These are phyloP conservation scores for Acanthosepion lycidas DNA, from an alignment of 2,888 invertebrate genomes.

Conservation along the genomic window DNA sequence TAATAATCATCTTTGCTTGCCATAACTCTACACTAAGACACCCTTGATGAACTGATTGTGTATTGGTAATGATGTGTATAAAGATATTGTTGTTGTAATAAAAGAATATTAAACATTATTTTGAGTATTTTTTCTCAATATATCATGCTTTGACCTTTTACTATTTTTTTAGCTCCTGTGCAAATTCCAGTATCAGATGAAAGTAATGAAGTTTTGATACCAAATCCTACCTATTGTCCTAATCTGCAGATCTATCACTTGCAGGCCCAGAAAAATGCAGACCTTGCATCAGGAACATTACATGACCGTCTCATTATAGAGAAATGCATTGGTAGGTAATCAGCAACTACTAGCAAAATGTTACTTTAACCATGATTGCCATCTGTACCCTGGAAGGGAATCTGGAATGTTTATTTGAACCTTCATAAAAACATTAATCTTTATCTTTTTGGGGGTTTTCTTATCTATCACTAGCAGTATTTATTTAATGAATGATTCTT, in stretches of 20 bases:
- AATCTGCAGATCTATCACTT: neutral
- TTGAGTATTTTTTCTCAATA: neutral
- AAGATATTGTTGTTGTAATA: too few relatives aligned
- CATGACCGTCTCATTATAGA: neutral
- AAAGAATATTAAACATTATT: neutral
- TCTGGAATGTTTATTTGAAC: too few relatives aligned
- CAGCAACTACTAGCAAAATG: neutral
- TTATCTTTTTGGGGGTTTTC: too few relatives aligned
- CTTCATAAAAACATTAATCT: too few relatives aligned
- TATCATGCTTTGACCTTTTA: neutral
- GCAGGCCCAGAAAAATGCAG: neutral
- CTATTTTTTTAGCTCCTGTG: neutral
- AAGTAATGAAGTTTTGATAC: slow-evolving; percentile 35
- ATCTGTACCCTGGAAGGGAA: too few relatives aligned
- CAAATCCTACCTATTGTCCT: neutral
- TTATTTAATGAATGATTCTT: too few relatives aligned
- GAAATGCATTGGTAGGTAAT: neutral
- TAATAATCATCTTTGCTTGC: too few relatives aligned
- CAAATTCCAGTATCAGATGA: neutral
- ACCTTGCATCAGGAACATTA: neutral
- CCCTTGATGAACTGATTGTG: too few relatives aligned
- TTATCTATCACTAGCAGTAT: too few relatives aligned
- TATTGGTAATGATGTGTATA: too few relatives aligned
- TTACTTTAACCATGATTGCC: neutral
- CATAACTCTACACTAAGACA: too few relatives aligned